Evolutionary conservation across 2,888 invertebrate species (phyloP), one percentile per base, ranked within the genome.

Genomic region (Augiades crinisus): DNA sequence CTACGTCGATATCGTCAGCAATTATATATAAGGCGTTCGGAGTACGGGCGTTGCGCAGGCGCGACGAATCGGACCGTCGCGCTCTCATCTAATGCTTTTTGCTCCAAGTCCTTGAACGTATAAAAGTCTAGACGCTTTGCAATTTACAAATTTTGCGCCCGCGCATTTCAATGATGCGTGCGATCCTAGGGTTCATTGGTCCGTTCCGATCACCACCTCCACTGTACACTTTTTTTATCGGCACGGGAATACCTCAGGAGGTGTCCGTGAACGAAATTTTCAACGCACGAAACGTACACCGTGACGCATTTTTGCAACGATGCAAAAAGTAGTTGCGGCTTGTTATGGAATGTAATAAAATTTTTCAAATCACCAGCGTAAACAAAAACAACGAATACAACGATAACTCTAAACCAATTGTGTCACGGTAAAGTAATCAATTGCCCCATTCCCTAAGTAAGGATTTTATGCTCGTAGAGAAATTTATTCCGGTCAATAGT

Each of bases 91-190:
- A 73, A 74, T 68, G 66, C 69, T 67, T 75, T 77, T 74, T 73
- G 71, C 64, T 58, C 38, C 21, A 57, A 72, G 73, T 74, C 78
- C 78, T 83, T 82, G 80, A 78, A 75, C 70, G 68, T 66, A 75
- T 75, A 78, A 72, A 75, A 78, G 81, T 81, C 84, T 85, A 84
- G 87, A 83, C 84, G 66, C 60, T 75, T 78, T 76, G 74, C 75
- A 74, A 81, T 84, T 85, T 83, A 75, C 78, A 77, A 76, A 84
- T 82, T 81, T 78, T 78, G 81, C 78, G 82, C 70, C 70, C 72
- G 76, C 77, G 86, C 81, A 86, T 86, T 77, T 74, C 72, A 86
- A 85, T 85, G 77, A 81, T 81, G 72, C 74, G 75, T 80, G 79
- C 69, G 76, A 77, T 75, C 62, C 70, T 63, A 62, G 70, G 70